Evolutionary conservation across 1,140 invertebrate genomes (phyloP), one percentile per base, ranked within the genome.

Genomic region (Penaeus vannamei): DNA sequence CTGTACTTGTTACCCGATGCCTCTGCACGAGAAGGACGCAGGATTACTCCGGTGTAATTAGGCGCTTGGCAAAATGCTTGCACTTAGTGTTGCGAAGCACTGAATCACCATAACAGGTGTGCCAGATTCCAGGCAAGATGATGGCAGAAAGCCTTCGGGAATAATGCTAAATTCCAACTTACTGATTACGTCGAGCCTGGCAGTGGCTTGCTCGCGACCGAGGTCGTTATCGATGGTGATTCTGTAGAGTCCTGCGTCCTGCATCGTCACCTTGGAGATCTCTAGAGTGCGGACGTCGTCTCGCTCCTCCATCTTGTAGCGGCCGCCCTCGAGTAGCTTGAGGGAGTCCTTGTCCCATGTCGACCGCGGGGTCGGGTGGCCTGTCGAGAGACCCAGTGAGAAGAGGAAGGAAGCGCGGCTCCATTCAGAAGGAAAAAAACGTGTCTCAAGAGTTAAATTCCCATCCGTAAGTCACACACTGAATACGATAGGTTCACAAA

Each of bases 211-310:
- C 2, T 96, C 95, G 90, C 95, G 94, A 0, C 97, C 97, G 64
- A 96, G 95, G 90, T 97, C 95, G 92, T 98, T 98, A 92, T 97
- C 96, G 17, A 97, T 92, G 1, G 95, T 96, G 20, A 98, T 95
- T 69, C 96, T 94, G 92, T 98, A 98, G 0, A 97, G 93, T 0
- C 97, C 97, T 0, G 96, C 96, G 92, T 98, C 97, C 87, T 96
- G 95, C 7, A 94, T 93, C 1, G 94, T 95, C 0, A 97, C 96
- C 88, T 97, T 95, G 2, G 95, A 93, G 62, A 98, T 97, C 93
- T 97, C 95, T 46, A 99, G 93, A 61, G 96, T 95, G 64, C 96
- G 94, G 84, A 95, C 92, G 93, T 97, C 97, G 87, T 97, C 96
- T 64, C 95, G 94, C 92, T 97, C 96, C 72, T 94, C 95, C 10